Evolutionary conservation across 2,113 vertebrate genomes (phyloP).

Genomic region (Hystrix brachyura): DNA sequence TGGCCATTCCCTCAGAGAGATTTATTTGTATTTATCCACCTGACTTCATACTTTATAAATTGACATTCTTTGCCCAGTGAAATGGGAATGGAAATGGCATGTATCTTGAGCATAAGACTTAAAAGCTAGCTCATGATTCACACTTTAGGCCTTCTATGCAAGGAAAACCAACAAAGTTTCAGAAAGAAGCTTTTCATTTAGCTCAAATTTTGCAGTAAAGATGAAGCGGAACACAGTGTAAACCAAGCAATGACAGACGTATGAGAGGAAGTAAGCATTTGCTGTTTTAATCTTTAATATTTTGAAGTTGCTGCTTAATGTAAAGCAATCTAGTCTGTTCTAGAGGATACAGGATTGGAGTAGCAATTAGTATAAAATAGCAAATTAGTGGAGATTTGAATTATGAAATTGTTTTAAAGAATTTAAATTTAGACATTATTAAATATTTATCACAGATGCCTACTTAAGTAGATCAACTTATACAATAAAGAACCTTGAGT

Average conservation of each 20-base stretch:
- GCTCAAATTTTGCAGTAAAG: neutral
- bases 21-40: neutral
- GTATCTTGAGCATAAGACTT: neutral
- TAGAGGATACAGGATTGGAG: neutral
- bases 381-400: neutral
- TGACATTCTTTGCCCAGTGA: neutral
- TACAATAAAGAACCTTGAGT: neutral
- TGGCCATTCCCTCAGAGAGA: neutral
- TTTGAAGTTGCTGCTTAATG: neutral
- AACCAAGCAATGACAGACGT: neutral
- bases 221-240: neutral
- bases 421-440: neutral
- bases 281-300: neutral
- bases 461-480: neutral
- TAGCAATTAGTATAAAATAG: neutral
- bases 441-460: conserved; percentile 42
- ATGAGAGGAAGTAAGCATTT: neutral
- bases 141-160: neutral
- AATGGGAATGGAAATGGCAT: neutral
- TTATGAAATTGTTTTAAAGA: conserved; percentile 7
- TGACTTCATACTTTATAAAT: neutral
- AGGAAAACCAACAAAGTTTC: neutral
- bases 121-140: neutral
- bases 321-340: neutral
- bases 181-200: neutral